Evolutionary conservation across 2,113 vertebrate species (phyloP), one percentile per base, ranked within the genome.

Genomic region (Larimichthys crocea): DNA sequence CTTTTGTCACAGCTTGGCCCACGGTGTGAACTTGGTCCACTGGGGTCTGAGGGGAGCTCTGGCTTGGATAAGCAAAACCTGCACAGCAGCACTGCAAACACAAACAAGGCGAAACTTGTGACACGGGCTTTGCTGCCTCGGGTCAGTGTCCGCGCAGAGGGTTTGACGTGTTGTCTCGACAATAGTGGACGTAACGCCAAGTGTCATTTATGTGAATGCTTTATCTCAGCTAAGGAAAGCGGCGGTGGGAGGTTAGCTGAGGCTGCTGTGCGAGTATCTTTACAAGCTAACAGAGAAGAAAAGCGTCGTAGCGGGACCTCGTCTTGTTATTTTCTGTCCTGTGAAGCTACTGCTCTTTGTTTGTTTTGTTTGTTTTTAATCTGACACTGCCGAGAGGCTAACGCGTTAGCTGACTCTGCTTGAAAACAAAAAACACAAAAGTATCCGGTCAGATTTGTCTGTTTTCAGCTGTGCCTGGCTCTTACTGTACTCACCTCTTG

Each of bases 401-500:
- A 55, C 57, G 11, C 35, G 15, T 69, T 76, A 80, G 68, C 75
- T 76, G 29, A n/a, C 42, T 80, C 4, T 61, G 50, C 42, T 29
- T 24, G 19, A n/a, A 73, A 53, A 79, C 49, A 68, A 70, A 55
- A 87, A n/a, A 73, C 48, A 79, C 49, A 68, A 70, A 55, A 87
- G 63, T 74, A 14, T 40, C 4, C 24, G 24, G 24, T 53, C 55
- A 72, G 44, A 42, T 71, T 82, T 48, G 4, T 11, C 48, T 64
- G 57, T 22, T 50, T 50, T 74, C 56, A 78, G 79, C 60, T 40
- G 49, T 35, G 65, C 46, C 60, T 65, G 49, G 16, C 82, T 26
- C 12, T 71, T 24, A 60, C 85, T 59, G 86, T 87, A 94, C 94
- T 94, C 92, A 95, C 94, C 94, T 90, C 88, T 40, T 19, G 84